Base-by-base conservation (phyloP, 2,888 invertebrate species). In the Colletes collaris region DNA sequence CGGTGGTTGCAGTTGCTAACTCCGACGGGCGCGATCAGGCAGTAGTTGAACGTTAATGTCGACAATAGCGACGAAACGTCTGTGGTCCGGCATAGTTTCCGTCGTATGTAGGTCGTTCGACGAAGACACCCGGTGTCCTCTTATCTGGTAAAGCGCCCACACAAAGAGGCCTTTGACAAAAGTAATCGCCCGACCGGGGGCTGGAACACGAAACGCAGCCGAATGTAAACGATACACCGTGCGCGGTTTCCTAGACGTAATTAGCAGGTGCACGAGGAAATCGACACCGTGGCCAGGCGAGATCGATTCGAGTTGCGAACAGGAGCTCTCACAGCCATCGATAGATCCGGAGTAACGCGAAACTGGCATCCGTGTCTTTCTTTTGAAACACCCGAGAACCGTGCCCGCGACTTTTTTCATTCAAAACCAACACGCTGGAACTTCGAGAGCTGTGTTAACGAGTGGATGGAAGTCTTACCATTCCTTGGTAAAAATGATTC, bases 71-170 rank as follows among this genome's bases (percentile, higher is more conserved):
- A 62, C 13, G 46, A 50, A 65, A 77, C 27, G 52, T n/a, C 10
- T 27, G 52, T 11, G 64, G 59, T 70, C 7, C 56, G 10, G 19
- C 49, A 66, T 49, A 71, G 79, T 77, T 71, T 66, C 60, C 27
- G 3, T 27, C 37, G 19, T 3, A 79, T 68, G 56, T 74, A 59
- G 78, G 55, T 77, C 71, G 72, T 55, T 69, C 13, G 55, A 27
- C 69, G 53, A 60, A 77, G 69, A 77, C 64, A 50, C 49, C 52
- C 27, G 27, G 46, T 46, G 37, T 64, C 76, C 63, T 10, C 40
- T 59, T 64, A 59, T 63, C 53, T 63, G 58, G 56, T 67, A 52
- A 63, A 67, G 46, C 27, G 49, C 8, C 11, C 10, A 10, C 4
- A 35, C 49, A 62, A 74, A 66, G 60, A 19, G 19, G 16, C 49